Base-by-base conservation (phyloP, 2,113 vertebrate species). In the Peromyscus maniculatus region DNA sequence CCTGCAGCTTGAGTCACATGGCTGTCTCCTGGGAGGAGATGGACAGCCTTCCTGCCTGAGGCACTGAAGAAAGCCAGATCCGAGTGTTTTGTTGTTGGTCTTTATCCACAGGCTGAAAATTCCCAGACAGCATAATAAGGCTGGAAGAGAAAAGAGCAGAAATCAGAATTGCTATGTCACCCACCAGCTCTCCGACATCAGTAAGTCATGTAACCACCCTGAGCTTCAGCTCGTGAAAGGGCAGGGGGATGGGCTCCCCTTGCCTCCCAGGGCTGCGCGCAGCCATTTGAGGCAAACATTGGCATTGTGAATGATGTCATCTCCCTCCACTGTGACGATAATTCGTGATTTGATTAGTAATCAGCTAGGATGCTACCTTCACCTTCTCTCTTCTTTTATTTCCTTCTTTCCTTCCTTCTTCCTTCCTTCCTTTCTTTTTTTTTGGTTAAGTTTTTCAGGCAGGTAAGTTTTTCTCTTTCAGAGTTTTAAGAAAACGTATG, bases 51-150 rank as follows among this genome's bases (percentile, higher is more conserved):
- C 74, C 82, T 75, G 59, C 87, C 71, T 13, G 2, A 17, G 71
- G 46, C 16, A 0, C 3, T 8, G 80, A 66, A 62, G 26, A 84
- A 74, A 83, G 39, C 39, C 55, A 83, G 79, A 74, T 16, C 24
- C 10, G 7, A 74, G n/a, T 28, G 31, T 6, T 26, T 72, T 78
- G 33, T 49, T 91, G 69, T 57, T 24, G 21, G 62, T 78, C n/a
- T 91, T 87, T 88, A n/a, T 78, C 84, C 72, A 75, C 33, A 46
- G 57, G 62, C 36, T 57, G 57, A 75, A 82, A 92, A 95, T 43
- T 87, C 52, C 80, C 95, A 64, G 87, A 75, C 7, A 75, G 55
- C 9, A 8, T 59, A 66, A 72, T 24, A 84, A 26, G 43, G 28
- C 21, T 11, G n/a, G 28, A 83, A 91, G 64, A 69, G 57, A 87